Base-by-base conservation (phyloP, 35 echinoderm and acorn worm species). In the Ophiothrix spiculata region DNA sequence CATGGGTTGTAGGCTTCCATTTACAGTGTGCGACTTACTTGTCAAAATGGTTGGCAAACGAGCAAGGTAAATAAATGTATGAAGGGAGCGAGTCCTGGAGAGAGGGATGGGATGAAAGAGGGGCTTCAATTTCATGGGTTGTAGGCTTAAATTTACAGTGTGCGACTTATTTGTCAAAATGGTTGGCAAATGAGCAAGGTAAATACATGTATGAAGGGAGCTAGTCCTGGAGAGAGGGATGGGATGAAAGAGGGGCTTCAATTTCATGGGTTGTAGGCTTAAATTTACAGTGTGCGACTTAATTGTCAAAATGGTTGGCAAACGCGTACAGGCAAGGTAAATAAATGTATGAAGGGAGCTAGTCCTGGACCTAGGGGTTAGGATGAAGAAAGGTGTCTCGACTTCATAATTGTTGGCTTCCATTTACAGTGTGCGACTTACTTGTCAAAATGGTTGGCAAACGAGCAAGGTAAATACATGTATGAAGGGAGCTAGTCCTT, bases 401-500 rank as follows among this genome's bases (percentile, higher is more conserved):
- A 63, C 54, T 84, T 84, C 35, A 0, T 84, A 32, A 64, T 33
- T 84, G 81, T 60, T 64, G 69, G 25, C 19, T 84, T 6, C 81
- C 81, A 23, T 36, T 56, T 3, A 33, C 38, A 16, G 32, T 84
- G 81, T 17, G 56, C 38, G 81, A 84, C 25, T 19, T 63, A 31
- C 4, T 49, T 35, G 33, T 84, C 6, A 36, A 37, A 60, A 0
- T 84, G 16, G 38, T 64, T 15, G 81, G 81, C 42, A 49, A 49
- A 49, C 6, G 42, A 49, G 42, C 42, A 49, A 49, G 42, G 42
- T 49, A 49, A 49, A 19, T 49, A 6, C 6, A 6, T 19, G 42
- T 10, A 49, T 49, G 42, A 19, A n/a, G n/a, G n/a, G n/a, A n/a
- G n/a, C n/a, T n/a, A n/a, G n/a, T n/a, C n/a, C n/a, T n/a, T n/a